Base-by-base conservation (phyloP, 2,113 vertebrate genomes). In the Butorides virescens region DNA sequence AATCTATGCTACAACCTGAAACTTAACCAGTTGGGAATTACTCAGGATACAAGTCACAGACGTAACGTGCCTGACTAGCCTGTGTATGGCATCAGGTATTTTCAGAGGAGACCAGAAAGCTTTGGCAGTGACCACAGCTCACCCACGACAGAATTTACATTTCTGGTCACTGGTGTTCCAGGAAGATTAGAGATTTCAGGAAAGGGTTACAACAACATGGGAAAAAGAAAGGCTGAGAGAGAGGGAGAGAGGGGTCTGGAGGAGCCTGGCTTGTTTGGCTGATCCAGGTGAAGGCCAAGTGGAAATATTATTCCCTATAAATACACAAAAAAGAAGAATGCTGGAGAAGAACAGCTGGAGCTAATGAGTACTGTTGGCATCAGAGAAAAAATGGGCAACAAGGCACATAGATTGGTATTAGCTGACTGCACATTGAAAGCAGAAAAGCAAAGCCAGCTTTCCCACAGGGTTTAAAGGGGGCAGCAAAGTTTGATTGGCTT, bases 31-130 rank as follows among this genome's bases (percentile, higher is more conserved):
- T 2, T 80, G 76, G 56, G 89, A 86, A 86, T 34, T 25, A 46
- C 37, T 68, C 44, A 50, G 65, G 39, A 39, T 36, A n/a, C 13
- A 70, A 67, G 42, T 11, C 76, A 65, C 42, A 50, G 58, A 44
- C 5, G 20, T 32, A 30, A 42, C 0, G 1, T 34, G 67, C 50
- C 42, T 62, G 68, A 30, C 5, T 2, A 36, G 67, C 42, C 42
- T 36, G 22, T 21, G 37, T 25, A 74, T 59, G 22, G n/a, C 52
- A 66, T 2, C 29, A 30, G 56, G 47, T 75, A 59, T 50, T 81
- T 84, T 49, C 26, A 67, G 65, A 80, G 32, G 34, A 87, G 17
- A 86, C 26, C 50, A 65, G n/a, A 26, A 71, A 87, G 44, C 47
- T 92, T 21, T 83, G 61, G 65, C 61, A 67, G 15, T 36, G 73